phyloP scores from a whole-genome alignment of 2,113 vertebrate species.

The Microtus oregoni region DNA sequence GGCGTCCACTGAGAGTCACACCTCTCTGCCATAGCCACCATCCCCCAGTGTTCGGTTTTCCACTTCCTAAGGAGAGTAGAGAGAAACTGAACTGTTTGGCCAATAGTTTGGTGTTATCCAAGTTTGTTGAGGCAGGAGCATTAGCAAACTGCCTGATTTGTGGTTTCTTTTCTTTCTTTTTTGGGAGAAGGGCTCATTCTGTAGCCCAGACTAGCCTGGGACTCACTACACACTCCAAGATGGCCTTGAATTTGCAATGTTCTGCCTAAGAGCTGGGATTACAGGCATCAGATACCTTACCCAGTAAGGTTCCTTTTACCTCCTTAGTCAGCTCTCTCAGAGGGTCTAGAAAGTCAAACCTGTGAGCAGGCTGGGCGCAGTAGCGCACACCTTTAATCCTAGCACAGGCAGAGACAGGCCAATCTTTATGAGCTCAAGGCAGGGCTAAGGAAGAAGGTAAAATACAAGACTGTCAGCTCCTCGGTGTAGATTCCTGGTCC shows the following conservation, averaged over 20 bases:
- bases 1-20: not conserved
- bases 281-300: not conserved
- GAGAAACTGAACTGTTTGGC: conserved; percentile 36
- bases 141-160: conserved; percentile 43
- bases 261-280: not conserved
- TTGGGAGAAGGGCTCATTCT: not conserved
- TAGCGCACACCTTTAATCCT: not conserved
- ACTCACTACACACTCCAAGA: not conserved
- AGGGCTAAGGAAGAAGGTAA: not conserved
- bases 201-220: not conserved
- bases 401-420: not conserved
- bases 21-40: not conserved
- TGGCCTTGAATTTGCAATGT: not conserved
- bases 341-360: conserved; percentile 48
- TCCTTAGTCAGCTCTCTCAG: conserved; percentile 32
- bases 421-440: not conserved
- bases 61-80: conserved; percentile 14
- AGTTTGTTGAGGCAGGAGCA: conserved; percentile 25
- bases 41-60: not conserved
- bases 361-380: not conserved
- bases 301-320: not conserved
- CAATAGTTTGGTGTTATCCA: conserved; percentile 9
- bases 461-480: not conserved
- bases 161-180: not conserved
- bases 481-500: not conserved